phyloP scores from a whole-genome alignment of 2,888 invertebrate species.

The Apamea sordens region DNA sequence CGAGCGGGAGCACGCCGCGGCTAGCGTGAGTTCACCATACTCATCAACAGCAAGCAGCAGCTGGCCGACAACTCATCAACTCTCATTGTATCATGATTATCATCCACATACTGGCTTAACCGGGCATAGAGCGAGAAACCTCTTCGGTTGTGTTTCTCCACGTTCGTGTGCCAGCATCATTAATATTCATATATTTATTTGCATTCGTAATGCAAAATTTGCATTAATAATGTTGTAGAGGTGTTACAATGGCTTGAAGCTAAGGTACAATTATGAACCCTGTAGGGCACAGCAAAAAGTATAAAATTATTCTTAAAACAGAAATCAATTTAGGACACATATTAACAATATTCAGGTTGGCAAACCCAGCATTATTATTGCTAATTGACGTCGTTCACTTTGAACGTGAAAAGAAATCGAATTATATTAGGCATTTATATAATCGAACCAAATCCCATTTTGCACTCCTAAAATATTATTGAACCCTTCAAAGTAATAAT shows the following conservation, averaged over 20 bases:
- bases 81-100: neutral
- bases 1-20: slow-evolving; percentile 82
- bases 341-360: no score
- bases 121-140: neutral
- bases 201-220: no score
- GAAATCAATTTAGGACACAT: no score
- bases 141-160: neutral
- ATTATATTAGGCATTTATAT: neutral
- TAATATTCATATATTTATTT: neutral
- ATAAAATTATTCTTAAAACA: no score
- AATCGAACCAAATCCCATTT: neutral
- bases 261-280: no score
- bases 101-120: neutral
- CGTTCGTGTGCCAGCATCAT: neutral
- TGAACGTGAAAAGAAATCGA: neutral
- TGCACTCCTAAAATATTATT: no score
- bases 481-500: neutral
- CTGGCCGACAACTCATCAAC: neutral
- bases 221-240: no score
- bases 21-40: slow-evolving; percentile 72
- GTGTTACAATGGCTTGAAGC: no score
- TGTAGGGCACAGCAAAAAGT: no score
- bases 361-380: neutral
- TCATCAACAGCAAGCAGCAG: neutral
- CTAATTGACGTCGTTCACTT: neutral